Conservation (phyloP, 2,113 vertebrate species). For the Sorex fumeus region DNA sequence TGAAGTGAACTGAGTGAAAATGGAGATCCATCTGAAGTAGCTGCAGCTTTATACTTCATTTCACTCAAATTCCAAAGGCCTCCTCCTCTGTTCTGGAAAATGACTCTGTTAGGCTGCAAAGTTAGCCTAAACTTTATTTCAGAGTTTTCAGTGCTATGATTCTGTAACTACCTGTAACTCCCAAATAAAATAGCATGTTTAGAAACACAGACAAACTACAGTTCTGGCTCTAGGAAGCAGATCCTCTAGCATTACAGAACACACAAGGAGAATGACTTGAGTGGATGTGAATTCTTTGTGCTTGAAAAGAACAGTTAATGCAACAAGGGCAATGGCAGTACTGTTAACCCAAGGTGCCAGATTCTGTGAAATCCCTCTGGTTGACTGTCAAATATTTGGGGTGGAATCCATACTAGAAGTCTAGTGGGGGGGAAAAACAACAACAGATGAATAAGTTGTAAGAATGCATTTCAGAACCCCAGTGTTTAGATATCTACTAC, state of each 20-base stretch:
- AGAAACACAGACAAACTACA: slow-evolving; percentile 21
- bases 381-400: slow-evolving; percentile 39
- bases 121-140: slow-evolving; percentile 22
- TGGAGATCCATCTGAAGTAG: background rate
- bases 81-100: slow-evolving; percentile 11
- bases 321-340: background rate
- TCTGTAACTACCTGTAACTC: slow-evolving; percentile 25
- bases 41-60: slow-evolving; percentile 42
- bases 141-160: background rate
- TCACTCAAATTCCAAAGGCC: background rate
- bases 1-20: slow-evolving; percentile 5
- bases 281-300: slow-evolving; percentile 41
- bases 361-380: slow-evolving; percentile 5
- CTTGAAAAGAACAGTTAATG: slow-evolving; percentile 56
- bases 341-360: background rate
- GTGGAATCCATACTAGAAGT: background rate
- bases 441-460: slow-evolving; percentile 23
- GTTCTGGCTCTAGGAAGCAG: background rate
- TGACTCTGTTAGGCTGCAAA: background rate
- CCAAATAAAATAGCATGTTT: slow-evolving; percentile 39
- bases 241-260: background rate
- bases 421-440: slow-evolving; percentile 14
- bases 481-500: background rate
- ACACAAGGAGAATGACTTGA: background rate
- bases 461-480: slow-evolving; percentile 43